Evolutionary conservation across 1,140 invertebrate species (phyloP).

Genomic region (Micrasema minimum): DNA sequence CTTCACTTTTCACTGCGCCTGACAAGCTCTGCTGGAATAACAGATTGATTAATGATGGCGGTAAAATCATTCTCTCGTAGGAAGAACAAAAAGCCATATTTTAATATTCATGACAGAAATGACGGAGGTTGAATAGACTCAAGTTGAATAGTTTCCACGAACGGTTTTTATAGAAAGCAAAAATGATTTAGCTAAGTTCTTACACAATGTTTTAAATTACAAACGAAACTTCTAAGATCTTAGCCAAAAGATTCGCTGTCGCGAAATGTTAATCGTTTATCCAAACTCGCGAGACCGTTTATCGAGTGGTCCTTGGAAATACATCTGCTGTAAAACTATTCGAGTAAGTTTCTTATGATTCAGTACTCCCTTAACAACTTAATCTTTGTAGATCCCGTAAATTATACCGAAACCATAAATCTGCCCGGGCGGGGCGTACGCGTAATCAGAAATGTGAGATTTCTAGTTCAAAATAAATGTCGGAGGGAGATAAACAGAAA

Average conservation of each 20-base stretch:
- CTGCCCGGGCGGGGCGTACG: constrained; percentile 4
- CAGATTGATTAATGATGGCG: constrained; percentile 48
- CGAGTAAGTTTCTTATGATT: constrained; percentile 5
- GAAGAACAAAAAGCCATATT: constrained; percentile 38
- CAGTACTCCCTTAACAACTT: constrained; percentile 26
- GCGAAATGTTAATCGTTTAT: neutral
- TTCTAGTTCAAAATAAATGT: constrained; percentile 19
- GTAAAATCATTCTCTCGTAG: constrained; percentile 43
- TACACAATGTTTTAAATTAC: too few relatives aligned
- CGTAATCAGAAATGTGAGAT: constrained; percentile 25
- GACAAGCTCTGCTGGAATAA: constrained; percentile 29
- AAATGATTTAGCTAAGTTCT: too few relatives aligned
- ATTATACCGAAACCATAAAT: constrained; percentile 31
- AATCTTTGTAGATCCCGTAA: constrained; percentile 27
- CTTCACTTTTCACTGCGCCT: too few relatives aligned
- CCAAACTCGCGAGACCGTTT: neutral
- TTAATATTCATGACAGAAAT: constrained; percentile 36
- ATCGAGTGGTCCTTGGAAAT: neutral
- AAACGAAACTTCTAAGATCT: too few relatives aligned
- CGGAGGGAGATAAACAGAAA: neutral
- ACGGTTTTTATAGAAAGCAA: neutral
- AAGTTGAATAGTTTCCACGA: constrained; percentile 26
- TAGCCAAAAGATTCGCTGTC: neutral
- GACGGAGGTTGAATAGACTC: constrained; percentile 29
- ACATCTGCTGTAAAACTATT: constrained; percentile 15